Percentiles rank a stretch among this genome's conserved stretches.
These are phyloP conservation scores for Pyxicephalus adspersus DNA, from an alignment of 2,113 vertebrate species.

Conservation along the genomic window DNA sequence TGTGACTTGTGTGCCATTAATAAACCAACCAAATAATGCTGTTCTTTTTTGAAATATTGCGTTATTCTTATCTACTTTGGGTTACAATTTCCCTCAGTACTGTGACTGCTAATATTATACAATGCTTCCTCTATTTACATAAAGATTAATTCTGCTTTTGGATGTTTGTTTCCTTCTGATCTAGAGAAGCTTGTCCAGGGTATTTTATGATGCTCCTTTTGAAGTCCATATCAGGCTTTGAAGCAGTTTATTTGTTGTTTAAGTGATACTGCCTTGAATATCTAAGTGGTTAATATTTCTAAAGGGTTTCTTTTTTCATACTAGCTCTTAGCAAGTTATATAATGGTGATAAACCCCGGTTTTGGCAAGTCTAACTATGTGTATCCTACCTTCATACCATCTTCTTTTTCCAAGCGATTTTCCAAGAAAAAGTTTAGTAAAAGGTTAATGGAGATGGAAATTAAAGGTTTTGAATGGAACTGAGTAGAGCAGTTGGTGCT, in stretches of 20 bases:
- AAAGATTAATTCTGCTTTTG: constrained; percentile 27
- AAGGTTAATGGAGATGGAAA: too few species aligned
- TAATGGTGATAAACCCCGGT: too few species aligned
- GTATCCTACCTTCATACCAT: too few species aligned
- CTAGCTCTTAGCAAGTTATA: not conserved
- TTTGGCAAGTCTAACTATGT: too few species aligned
- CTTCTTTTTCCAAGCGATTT: too few species aligned
- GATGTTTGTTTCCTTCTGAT: constrained; percentile 33
- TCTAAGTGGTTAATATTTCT: not conserved
- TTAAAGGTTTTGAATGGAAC: too few species aligned
- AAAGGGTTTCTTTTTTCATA: not conserved
- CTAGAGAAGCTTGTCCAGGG: constrained; percentile 26
- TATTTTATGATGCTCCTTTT: constrained; percentile 16
- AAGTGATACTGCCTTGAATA: not conserved
- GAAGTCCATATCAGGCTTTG: constrained; percentile 9
- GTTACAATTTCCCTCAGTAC: not conserved
- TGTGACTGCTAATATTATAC: not conserved
- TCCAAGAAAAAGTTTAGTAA: too few species aligned
- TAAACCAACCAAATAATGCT: not conserved
- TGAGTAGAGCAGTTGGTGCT: too few species aligned
- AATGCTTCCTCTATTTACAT: constrained; percentile 8
- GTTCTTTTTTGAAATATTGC: not conserved
- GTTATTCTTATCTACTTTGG: not conserved
- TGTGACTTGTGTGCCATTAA: too few species aligned
- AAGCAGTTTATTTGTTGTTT: constrained; percentile 3